Evolutionary conservation across 1,140 invertebrate species (phyloP).

Genomic region (Mya arenaria): DNA sequence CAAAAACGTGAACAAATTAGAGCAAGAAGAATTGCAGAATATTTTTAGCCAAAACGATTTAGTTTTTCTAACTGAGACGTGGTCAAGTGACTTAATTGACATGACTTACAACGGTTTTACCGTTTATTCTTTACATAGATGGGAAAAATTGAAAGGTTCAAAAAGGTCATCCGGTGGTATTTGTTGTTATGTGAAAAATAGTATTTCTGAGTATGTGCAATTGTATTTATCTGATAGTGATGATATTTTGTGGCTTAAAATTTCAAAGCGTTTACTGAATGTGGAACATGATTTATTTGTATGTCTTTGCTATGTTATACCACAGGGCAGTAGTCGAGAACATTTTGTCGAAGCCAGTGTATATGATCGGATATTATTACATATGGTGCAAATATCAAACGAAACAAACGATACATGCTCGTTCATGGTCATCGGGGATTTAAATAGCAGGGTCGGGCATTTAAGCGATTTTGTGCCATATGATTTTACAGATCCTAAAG

Average conservation of each 20-base stretch:
- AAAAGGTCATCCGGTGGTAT: too few relatives aligned
- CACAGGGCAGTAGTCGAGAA: not conserved
- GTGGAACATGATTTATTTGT: not conserved
- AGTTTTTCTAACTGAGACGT: too few relatives aligned
- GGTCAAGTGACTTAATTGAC: too few relatives aligned
- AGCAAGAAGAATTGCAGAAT: not conserved
- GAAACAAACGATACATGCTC: not conserved
- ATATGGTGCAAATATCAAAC: not conserved
- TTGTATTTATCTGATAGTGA: too few relatives aligned
- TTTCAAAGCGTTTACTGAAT: not conserved
- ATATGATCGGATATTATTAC: not conserved
- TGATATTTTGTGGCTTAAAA: too few relatives aligned
- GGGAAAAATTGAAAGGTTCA: too few relatives aligned
- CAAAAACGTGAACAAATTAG: constrained; percentile 4
- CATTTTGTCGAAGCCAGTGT: not conserved
- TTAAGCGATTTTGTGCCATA: not conserved
- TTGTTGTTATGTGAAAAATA: too few relatives aligned
- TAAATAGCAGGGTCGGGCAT: not conserved
- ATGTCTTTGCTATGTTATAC: constrained; percentile 16
- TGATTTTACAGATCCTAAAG: not conserved
- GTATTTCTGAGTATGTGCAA: too few relatives aligned
- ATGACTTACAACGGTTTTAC: too few relatives aligned
- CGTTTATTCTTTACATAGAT: too few relatives aligned
- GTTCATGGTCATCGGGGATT: not conserved
- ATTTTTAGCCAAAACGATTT: not conserved